Conservation (phyloP, 30 jellyfish, hydroid and myxozoan species). For the Pseudorhiza aurosa region DNA sequence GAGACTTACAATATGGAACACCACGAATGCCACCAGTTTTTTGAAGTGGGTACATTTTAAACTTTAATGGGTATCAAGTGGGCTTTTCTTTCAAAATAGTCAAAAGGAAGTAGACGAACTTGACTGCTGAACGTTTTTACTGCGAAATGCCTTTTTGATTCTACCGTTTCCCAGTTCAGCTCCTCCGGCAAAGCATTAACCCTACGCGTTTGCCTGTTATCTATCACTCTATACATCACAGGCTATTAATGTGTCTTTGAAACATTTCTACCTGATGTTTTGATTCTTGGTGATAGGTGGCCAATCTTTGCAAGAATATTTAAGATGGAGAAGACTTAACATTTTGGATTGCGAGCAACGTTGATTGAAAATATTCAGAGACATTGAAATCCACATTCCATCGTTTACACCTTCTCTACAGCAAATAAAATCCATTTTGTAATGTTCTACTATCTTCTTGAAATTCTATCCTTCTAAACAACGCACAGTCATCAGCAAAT, state of each 20-base stretch:
- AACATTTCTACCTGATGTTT: neutral
- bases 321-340: neutral
- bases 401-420: constrained; percentile 21
- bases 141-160: neutral
- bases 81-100: no score
- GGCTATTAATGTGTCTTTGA: neutral
- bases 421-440: constrained; percentile 5
- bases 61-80: no score
- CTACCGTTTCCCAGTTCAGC: neutral
- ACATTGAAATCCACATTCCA: constrained; percentile 62
- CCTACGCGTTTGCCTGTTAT: neutral
- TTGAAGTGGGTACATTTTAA: no score
- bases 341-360: constrained; percentile 23
- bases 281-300: constrained; percentile 4
- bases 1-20: no score
- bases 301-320: constrained; percentile 2
- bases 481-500: constrained; percentile 20
- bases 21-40: no score
- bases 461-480: constrained; percentile 10
- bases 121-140: neutral
- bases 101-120: neutral
- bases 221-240: neutral
- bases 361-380: constrained; percentile 24
- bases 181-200: neutral
- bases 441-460: constrained; percentile 12